These are phyloP conservation scores for Paradisaea rubra DNA, from an alignment of 2,113 vertebrate genomes.

Conservation along the genomic window DNA sequence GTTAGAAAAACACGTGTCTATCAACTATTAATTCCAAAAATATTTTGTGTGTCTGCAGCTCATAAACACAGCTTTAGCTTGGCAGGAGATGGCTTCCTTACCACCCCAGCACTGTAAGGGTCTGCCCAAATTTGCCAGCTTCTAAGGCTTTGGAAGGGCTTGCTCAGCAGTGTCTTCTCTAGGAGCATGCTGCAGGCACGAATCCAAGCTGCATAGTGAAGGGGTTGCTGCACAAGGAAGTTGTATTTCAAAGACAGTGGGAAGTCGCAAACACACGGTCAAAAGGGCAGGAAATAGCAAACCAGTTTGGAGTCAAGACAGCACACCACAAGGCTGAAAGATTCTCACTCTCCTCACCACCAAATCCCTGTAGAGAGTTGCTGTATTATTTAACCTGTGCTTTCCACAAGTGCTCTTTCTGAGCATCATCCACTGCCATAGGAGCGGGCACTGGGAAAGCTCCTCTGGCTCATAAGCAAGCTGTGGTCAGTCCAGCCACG, in stretches of 20 bases:
- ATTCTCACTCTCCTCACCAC: neutral
- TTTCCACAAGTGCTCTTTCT: neutral
- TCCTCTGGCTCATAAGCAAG: neutral
- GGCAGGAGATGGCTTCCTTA: neutral
- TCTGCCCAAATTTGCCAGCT: neutral
- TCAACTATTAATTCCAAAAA: neutral
- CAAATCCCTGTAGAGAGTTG: neutral
- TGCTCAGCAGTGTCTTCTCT: neutral
- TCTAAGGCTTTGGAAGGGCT: neutral
- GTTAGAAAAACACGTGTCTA: neutral
- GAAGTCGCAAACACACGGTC: neutral
- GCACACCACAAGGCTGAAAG: neutral
- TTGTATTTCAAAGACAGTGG: neutral
- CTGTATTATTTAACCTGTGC: neutral
- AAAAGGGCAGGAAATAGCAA: neutral
- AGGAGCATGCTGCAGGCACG: neutral
- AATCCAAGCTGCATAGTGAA: neutral
- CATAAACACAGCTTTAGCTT: neutral
- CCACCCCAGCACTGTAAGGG: neutral
- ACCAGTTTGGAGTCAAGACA: neutral
- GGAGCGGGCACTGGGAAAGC: rapidly evolving
- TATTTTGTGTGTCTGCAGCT: neutral
- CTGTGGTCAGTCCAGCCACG: neutral
- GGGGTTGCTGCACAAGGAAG: neutral
- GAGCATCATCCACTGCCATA: neutral